phyloP scores from a whole-genome alignment of 2,113 vertebrate genomes.

The Cochlearius cochlearius region DNA sequence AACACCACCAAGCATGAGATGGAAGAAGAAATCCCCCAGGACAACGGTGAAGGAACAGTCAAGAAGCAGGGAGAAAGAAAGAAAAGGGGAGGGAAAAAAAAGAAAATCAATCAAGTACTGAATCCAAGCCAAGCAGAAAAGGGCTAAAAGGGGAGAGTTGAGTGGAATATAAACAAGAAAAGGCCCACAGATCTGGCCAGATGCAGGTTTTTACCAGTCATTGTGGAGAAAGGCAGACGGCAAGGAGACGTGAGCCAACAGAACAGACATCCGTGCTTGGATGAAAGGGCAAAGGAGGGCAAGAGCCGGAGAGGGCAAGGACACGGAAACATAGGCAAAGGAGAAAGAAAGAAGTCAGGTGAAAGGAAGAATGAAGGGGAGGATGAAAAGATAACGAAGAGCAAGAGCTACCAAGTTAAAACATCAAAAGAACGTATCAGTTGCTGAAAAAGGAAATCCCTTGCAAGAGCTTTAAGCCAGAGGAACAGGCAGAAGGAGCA shows the following conservation, averaged over 20 bases:
- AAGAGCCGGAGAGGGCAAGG: background rate
- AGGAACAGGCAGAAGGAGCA: background rate
- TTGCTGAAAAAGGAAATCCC: background rate
- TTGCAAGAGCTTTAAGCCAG: background rate
- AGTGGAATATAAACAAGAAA: background rate
- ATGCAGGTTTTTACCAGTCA: background rate
- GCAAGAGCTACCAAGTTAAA: rapidly evolving
- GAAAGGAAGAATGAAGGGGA: background rate
- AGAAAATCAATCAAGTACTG: background rate
- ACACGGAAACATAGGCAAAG: rapidly evolving
- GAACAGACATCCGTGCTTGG: rapidly evolving
- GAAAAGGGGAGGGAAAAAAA: rapidly evolving
- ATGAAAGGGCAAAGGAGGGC: background rate
- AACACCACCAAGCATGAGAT: background rate
- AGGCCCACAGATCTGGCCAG: background rate
- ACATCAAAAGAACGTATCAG: no score
- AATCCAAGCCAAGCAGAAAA: background rate
- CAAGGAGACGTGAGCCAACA: background rate
- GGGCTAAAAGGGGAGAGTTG: background rate
- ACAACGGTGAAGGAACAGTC: background rate
- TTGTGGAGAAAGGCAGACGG: background rate
- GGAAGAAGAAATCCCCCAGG: background rate
- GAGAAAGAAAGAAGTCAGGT: background rate
- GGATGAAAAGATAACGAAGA: background rate
- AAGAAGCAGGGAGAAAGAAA: background rate